Conservation (phyloP, 2,797 vertebrate species). For the Acanthurus tractus region DNA sequence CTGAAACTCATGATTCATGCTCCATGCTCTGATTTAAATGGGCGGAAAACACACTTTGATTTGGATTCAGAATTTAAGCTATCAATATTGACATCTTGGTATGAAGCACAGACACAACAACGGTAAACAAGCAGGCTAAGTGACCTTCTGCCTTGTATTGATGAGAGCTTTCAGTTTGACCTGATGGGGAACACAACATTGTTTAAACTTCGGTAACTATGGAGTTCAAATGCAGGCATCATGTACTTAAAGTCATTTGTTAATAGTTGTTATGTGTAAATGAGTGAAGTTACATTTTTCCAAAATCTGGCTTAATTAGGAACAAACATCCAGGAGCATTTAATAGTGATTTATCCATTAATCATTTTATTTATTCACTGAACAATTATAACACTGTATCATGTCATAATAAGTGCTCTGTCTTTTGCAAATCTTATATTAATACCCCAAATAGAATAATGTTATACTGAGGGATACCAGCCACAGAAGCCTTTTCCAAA, state of each 20-base stretch:
- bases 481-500: not conserved
- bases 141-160: not conserved
- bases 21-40: conserved; percentile 23
- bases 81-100: too few species aligned
- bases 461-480: too few species aligned
- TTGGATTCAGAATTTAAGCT: too few species aligned
- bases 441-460: not conserved
- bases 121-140: not conserved
- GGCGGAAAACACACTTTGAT: not conserved
- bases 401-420: not conserved
- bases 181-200: conserved; percentile 3
- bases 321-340: not conserved
- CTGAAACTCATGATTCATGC: conserved; percentile 32
- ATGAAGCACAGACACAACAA: too few species aligned
- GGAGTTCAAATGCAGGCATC: not conserved
- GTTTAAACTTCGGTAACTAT: not conserved
- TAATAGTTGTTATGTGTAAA: too few species aligned
- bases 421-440: not conserved
- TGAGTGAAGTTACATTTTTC: not conserved
- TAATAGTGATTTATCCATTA: not conserved
- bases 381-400: not conserved
- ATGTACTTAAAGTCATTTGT: not conserved
- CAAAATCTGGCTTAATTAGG: too few species aligned
- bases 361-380: not conserved
- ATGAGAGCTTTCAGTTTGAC: not conserved